Base-by-base conservation (phyloP, 2,888 invertebrate species). In the Pteria penguin region DNA sequence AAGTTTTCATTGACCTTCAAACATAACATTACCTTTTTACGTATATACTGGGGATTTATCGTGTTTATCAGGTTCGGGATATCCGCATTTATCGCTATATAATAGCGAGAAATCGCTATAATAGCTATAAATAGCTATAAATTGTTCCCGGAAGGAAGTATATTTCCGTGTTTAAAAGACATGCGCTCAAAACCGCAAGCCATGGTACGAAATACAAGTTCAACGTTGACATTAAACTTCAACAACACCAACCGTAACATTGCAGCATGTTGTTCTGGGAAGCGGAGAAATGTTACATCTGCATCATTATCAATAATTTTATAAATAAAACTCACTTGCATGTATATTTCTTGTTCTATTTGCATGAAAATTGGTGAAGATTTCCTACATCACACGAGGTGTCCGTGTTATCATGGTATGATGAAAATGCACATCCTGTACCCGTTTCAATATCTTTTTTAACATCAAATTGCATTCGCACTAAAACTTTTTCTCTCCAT, bases 11-110 rank as follows among this genome's bases (percentile, higher is more conserved):
- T n/a, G n/a, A n/a, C n/a, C n/a, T n/a, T n/a, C n/a, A n/a, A n/a
- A n/a, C n/a, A n/a, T n/a, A n/a, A n/a, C n/a, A n/a, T n/a, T n/a
- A n/a, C n/a, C n/a, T n/a, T n/a, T n/a, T n/a, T n/a, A n/a, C n/a
- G n/a, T n/a, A n/a, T n/a, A n/a, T n/a, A n/a, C n/a, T n/a, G n/a
- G n/a, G n/a, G n/a, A n/a, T n/a, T n/a, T n/a, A n/a, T n/a, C n/a
- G n/a, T n/a, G n/a, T n/a, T n/a, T n/a, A n/a, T n/a, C 63, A 63
- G 45, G 45, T 36, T 36, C 45, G 45, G 45, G 5, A 36, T 36
- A 11, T 36, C 45, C 5, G 45, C 45, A 36, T 36, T 36, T 36
- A 36, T 36, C 5, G 45, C 45, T 36, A 36, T n/a, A n/a, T 36
- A 36, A 36, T 36, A 36, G 45, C 45, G 8, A 36, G 14, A 11